Base-by-base conservation (phyloP, 2,888 invertebrate genomes). In the Eustalomyia histrio region DNA sequence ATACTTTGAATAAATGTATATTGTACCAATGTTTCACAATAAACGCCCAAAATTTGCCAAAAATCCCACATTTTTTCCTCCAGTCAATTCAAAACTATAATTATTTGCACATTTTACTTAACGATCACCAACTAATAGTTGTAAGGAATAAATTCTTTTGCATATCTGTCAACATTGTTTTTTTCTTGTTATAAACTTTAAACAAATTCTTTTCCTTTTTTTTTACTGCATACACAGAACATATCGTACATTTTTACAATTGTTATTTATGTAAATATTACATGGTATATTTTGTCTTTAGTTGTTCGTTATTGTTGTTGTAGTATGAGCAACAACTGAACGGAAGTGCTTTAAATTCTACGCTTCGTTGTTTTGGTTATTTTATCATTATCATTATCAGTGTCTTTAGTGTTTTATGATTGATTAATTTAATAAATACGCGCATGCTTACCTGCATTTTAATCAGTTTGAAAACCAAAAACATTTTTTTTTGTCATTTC, bases 391-490 rank as follows among this genome's bases (percentile, higher is more conserved):
- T 76, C 68, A 76, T 76, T 76, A 74, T 64, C 71, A 65, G 71
- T 69, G 72, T 80, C 76, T 76, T 72, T 73, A 72, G 61, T 76
- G 76, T 76, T 80, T 76, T 80, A 80, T 76, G 80, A 80, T 76
- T 80, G 80, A 80, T 80, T 80, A 76, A 76, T 80, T 73, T 80
- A 76, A 80, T 80, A 80, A 47, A 80, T 76, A 53, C 64, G 73
- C 76, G 53, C 80, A 80, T 74, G 76, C 80, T 68, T 76, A 69
- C 80, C 58, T 76, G 80, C 76, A 80, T 80, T 76, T 76, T 76
- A 80, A 80, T 65, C 43, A 60, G 76, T 53, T 43, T 65, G 65
- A 3, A 24, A n/a, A 21, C 35, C 39, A 10, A 50, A 71, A 39
- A 24, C 50, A 33, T 16, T 29, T 43, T 35, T 65, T 39, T 50